Conservation (phyloP, 92 coral and sea anemone genomes). For the Epizoanthus fatuus region DNA sequence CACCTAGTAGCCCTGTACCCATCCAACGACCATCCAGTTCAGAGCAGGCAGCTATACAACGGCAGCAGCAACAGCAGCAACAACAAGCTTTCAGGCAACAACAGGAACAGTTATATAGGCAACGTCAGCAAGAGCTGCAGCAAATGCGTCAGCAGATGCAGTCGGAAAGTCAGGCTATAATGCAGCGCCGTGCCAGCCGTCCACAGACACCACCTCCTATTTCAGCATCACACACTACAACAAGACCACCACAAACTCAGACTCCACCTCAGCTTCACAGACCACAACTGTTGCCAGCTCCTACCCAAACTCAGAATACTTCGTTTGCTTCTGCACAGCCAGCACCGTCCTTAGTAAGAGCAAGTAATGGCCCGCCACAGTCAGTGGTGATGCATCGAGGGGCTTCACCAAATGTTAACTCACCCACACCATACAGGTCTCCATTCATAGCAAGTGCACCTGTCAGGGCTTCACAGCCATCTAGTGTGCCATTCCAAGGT, state of each 20-base stretch:
- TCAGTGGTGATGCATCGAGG: background rate
- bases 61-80: conserved; percentile 38
- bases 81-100: conserved; percentile 39
- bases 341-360: conserved; percentile 9
- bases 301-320: background rate
- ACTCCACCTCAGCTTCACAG: conserved; percentile 20
- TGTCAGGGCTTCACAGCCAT: conserved; percentile 7
- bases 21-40: conserved; percentile 29
- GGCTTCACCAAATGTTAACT: background rate
- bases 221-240: background rate
- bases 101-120: conserved; percentile 46
- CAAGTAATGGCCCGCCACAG: conserved; percentile 25
- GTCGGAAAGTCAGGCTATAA: conserved; percentile 30
- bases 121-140: conserved; percentile 42
- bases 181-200: conserved; percentile 41
- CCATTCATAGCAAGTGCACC: conserved; percentile 3
- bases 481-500: background rate
- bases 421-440: conserved; percentile 20
- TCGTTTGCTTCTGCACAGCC: conserved; percentile 4
- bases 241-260: conserved; percentile 7
- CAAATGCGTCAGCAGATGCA: conserved; percentile 54
- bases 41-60: conserved; percentile 22
- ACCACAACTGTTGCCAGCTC: conserved; percentile 12
- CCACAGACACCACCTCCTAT: conserved; percentile 36
- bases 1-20: conserved; percentile 6